Percentiles rank a stretch among this genome's conserved stretches.
Evolutionary conservation across 2,113 vertebrate genomes (phyloP).

Genomic region (Miniopterus natalensis): DNA sequence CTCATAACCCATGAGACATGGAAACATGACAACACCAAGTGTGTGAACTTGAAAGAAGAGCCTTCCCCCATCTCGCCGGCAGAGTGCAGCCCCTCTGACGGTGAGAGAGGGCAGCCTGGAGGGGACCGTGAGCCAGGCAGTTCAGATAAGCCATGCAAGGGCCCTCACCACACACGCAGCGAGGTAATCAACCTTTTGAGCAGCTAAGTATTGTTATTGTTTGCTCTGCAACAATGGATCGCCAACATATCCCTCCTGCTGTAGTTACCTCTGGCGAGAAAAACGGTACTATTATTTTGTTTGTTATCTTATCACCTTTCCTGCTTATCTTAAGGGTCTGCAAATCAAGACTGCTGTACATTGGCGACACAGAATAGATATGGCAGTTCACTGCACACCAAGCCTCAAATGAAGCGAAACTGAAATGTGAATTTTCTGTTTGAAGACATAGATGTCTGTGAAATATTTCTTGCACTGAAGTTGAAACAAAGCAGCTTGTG

Average conservation of each 20-base stretch:
- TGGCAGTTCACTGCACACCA: neutral
- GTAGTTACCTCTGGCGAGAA: neutral
- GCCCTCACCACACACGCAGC: neutral
- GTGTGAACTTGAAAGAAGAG: neutral
- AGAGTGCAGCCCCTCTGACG: neutral
- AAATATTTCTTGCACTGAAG: neutral
- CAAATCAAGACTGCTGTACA: neutral
- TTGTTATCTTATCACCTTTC: neutral
- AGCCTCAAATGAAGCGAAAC: neutral
- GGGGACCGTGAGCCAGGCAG: neutral
- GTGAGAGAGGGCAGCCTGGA: neutral
- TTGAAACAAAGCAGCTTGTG: neutral
- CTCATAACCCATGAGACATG: neutral
- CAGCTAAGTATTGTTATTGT: neutral
- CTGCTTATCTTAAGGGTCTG: neutral
- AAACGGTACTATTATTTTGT: neutral
- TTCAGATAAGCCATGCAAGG: neutral
- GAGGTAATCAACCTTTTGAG: neutral
- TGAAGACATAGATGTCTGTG: neutral
- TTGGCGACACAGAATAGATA: neutral
- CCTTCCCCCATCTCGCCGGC: neutral
- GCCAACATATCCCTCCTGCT: neutral
- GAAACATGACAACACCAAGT: neutral
- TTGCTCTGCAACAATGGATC: neutral
- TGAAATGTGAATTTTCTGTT: neutral